phyloP scores from a whole-genome alignment of 2,888 invertebrate species.

The Pardosa pseudoannulata region DNA sequence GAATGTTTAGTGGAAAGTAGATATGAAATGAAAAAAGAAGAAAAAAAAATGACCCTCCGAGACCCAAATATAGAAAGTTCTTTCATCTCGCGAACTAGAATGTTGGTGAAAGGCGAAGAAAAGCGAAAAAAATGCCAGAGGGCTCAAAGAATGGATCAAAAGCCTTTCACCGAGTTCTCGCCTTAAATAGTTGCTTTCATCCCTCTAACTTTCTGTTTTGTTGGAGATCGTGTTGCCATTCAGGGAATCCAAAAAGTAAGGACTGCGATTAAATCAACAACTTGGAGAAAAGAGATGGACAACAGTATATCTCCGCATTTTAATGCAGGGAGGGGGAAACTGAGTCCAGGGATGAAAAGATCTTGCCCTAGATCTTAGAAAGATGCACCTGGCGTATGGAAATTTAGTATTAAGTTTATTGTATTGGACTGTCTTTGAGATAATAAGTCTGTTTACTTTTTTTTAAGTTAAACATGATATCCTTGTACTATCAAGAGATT shows the following conservation, averaged over 20 bases:
- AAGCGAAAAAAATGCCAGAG: neutral
- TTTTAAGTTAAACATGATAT: no score
- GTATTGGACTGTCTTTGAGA: no score
- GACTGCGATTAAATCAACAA: neutral
- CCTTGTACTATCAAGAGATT: no score
- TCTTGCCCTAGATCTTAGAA: neutral
- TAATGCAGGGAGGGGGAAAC: neutral
- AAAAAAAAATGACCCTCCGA: no score
- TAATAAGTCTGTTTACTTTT: no score
- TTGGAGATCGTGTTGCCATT: neutral
- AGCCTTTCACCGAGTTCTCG: neutral
- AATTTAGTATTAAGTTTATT: no score
- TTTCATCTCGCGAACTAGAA: no score
- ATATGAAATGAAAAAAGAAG: no score
- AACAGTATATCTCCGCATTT: neutral
- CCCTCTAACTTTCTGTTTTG: neutral
- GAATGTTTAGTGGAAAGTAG: no score
- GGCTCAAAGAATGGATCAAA: neutral
- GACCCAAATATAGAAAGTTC: no score
- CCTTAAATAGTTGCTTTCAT: neutral
- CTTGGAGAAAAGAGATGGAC: neutral
- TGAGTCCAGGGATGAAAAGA: neutral
- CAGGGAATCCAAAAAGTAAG: neutral
- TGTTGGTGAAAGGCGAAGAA: neutral
- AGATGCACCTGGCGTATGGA: neutral